These are phyloP conservation scores for Bufo bufo DNA, from an alignment of 2,113 vertebrate genomes.

Conservation along the genomic window DNA sequence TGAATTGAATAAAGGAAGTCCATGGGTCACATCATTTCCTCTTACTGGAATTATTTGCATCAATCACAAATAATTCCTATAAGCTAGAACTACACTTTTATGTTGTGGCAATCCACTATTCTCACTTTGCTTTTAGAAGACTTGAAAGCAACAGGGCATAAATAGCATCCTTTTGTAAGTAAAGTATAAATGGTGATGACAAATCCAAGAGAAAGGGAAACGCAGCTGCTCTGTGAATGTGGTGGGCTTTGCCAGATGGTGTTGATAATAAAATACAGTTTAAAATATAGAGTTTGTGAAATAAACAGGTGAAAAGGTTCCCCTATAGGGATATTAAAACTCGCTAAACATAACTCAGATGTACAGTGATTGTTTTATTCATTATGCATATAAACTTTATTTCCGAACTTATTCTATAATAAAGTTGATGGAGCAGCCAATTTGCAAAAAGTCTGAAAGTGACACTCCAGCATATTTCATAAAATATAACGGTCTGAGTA, in stretches of 20 bases:
- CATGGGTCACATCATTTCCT: background rate
- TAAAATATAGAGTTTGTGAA: slow-evolving; percentile 32
- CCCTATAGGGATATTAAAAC: slow-evolving; percentile 5
- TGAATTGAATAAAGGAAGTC: background rate
- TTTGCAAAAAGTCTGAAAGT: background rate
- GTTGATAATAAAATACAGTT: slow-evolving; percentile 46
- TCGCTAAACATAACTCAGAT: background rate
- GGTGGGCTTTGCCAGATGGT: slow-evolving; percentile 37
- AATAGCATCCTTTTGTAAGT: background rate
- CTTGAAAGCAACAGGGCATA: background rate
- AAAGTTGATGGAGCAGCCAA: background rate
- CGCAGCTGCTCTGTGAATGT: slow-evolving; percentile 35
- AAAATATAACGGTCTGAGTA: background rate
- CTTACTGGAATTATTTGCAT: background rate
- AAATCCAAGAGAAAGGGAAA: slow-evolving; percentile 7
- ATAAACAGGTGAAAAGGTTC: slow-evolving; percentile 34
- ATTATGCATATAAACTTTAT: background rate
- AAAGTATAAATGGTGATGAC: slow-evolving; percentile 9
- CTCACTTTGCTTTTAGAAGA: background rate
- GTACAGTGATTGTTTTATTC: background rate
- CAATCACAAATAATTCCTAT: background rate
- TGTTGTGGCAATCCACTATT: background rate
- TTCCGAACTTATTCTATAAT: background rate
- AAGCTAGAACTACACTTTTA: background rate
- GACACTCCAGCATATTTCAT: background rate